phyloP scores from a whole-genome alignment of 2,797 vertebrate species.

The Galago senegalensis region DNA sequence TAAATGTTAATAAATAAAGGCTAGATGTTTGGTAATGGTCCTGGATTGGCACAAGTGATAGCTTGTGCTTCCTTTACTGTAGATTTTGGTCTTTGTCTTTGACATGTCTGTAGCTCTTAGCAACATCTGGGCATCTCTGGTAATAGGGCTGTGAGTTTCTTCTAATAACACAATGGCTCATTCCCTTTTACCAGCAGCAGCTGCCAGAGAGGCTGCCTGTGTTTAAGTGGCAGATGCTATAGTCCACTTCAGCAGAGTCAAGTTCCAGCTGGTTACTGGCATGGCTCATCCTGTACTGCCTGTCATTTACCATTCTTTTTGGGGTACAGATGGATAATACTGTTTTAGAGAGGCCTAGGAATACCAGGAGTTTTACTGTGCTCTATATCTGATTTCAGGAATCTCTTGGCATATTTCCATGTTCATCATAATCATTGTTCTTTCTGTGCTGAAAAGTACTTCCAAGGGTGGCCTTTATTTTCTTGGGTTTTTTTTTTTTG shows the following conservation, averaged over 20 bases:
- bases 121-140: constrained; percentile 20
- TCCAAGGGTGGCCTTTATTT: constrained; percentile 60
- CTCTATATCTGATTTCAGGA: constrained; percentile 57
- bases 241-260: constrained; percentile 74
- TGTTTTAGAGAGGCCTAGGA: constrained; percentile 77
- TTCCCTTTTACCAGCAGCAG: constrained; percentile 49
- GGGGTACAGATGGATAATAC: constrained; percentile 77
- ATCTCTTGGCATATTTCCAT: constrained; percentile 47
- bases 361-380: constrained; percentile 67
- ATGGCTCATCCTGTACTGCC: constrained; percentile 48
- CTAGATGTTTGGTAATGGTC: not conserved
- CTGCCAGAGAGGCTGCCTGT: constrained; percentile 64
- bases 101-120: constrained; percentile 62
- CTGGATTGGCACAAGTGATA: constrained; percentile 50
- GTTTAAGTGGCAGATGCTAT: constrained; percentile 80
- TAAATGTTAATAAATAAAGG: constrained; percentile 70
- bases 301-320: constrained; percentile 77
- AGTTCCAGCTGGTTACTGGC: constrained; percentile 75
- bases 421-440: constrained; percentile 50
- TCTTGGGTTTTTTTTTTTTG: not conserved
- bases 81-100: constrained; percentile 41
- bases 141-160: constrained; percentile 54
- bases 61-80: not conserved
- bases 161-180: constrained; percentile 3
- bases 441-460: constrained; percentile 55